Conservation (phyloP, 2,113 vertebrate species). For the Vidua macroura region DNA sequence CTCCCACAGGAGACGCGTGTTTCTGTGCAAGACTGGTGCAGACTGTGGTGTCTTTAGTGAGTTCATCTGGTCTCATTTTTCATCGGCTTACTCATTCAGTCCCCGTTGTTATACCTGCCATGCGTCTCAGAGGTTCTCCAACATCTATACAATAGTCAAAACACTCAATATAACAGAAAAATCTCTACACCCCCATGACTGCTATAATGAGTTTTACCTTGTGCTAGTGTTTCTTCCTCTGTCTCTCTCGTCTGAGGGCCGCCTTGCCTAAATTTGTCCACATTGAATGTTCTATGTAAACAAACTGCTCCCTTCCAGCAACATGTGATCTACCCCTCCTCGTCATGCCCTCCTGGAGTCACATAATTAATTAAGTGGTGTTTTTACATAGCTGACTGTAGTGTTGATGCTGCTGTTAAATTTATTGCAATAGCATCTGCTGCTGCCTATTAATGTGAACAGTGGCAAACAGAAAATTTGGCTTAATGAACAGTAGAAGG, state of each 20-base stretch:
- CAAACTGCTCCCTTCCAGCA: neutral
- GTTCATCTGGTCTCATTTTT: neutral
- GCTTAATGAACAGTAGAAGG: neutral
- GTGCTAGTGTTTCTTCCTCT: neutral
- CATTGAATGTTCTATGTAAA: neutral
- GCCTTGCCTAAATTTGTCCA: neutral
- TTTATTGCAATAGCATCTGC: slow-evolving; percentile 1
- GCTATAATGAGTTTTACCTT: neutral
- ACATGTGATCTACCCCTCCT: neutral
- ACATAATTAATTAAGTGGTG: neutral
- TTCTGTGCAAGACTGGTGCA: neutral
- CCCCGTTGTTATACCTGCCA: neutral
- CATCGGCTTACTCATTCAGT: neutral
- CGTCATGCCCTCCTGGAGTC: neutral
- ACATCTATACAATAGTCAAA: neutral
- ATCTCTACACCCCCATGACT: neutral
- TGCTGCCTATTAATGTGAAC: neutral
- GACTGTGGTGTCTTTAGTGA: neutral
- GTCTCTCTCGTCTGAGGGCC: neutral
- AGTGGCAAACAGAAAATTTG: neutral
- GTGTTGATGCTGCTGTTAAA: slow-evolving; percentile 3
- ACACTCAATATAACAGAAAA: neutral
- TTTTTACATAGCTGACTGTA: neutral
- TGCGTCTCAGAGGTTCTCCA: neutral
- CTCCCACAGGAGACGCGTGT: neutral